Evolutionary conservation across 2,797 vertebrate genomes (phyloP).

Genomic region (Tragopan temminckii): DNA sequence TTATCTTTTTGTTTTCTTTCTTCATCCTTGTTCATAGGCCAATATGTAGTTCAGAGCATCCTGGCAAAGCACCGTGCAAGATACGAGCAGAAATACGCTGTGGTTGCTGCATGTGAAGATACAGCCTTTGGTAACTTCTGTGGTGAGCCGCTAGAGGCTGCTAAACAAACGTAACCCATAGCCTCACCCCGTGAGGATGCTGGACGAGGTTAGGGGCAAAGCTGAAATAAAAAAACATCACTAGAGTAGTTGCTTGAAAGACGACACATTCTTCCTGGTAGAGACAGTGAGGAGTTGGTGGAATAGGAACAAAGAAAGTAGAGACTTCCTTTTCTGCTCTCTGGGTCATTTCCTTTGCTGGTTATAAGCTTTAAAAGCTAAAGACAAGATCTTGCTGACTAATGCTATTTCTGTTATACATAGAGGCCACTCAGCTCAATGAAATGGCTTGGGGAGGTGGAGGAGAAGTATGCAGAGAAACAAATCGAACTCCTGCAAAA

Average conservation of each 20-base stretch:
- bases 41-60: background rate
- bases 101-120: background rate
- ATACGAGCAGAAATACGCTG: background rate
- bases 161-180: background rate
- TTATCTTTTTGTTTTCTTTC: background rate
- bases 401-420: background rate
- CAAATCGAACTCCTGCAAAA: background rate
- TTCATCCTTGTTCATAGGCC: background rate
- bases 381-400: background rate
- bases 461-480: background rate
- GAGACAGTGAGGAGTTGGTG: background rate
- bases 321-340: background rate
- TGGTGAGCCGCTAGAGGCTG: constrained; percentile 45
- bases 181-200: background rate
- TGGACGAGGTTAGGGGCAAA: rapidly evolving
- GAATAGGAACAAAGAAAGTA: background rate
- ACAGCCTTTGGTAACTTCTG: background rate
- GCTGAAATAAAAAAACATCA: background rate
- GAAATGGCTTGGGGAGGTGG: background rate
- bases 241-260: background rate
- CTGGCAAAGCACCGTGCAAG: background rate
- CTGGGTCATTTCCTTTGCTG: background rate
- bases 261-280: background rate
- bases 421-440: background rate
- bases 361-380: background rate